A percentile compares a stretch with the other conserved stretches of the same genome.
phyloP scores from a whole-genome alignment of 2,797 vertebrate genomes.

The Lates japonicus region DNA sequence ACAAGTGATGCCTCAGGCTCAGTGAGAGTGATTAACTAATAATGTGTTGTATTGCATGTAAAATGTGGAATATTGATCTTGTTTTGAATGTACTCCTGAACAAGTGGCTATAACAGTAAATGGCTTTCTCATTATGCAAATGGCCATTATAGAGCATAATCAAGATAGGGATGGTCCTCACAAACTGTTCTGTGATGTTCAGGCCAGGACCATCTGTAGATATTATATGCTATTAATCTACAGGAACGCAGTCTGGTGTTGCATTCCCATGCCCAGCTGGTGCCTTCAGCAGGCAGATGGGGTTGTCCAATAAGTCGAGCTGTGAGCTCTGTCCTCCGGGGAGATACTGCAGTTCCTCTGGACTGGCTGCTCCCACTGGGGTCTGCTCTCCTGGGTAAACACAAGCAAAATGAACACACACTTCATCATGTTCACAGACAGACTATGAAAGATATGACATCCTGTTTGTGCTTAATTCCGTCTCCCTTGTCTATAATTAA shows the following conservation, averaged over 20 bases:
- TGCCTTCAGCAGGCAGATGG: slow-evolving; percentile 81
- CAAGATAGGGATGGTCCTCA: slow-evolving; percentile 43
- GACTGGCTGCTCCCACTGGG: slow-evolving; percentile 83
- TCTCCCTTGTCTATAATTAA: slow-evolving; percentile 52
- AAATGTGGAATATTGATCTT: slow-evolving; percentile 16
- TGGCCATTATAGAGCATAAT: slow-evolving; percentile 49
- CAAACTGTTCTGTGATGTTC: slow-evolving; percentile 62
- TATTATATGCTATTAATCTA: slow-evolving; percentile 63
- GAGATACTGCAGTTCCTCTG: slow-evolving; percentile 84
- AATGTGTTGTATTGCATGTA: neutral
- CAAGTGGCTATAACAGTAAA: slow-evolving; percentile 51
- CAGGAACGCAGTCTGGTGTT: slow-evolving; percentile 82
- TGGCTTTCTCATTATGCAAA: slow-evolving; percentile 66
- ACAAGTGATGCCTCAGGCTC: neutral
- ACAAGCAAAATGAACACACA: slow-evolving; percentile 22
- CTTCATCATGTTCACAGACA: slow-evolving; percentile 33
- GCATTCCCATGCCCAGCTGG: slow-evolving; percentile 87
- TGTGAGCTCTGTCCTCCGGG: slow-evolving; percentile 87
- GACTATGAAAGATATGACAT: slow-evolving; percentile 32
- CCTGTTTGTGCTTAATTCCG: slow-evolving; percentile 38
- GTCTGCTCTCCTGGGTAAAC: slow-evolving; percentile 86
- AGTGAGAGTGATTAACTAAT: slow-evolving; percentile 11
- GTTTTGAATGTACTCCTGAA: slow-evolving; percentile 35
- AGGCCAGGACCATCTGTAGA: slow-evolving; percentile 73
- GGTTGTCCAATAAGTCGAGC: slow-evolving; percentile 76